Base-by-base conservation (phyloP, 2,113 vertebrate genomes). In the Murina feae region DNA sequence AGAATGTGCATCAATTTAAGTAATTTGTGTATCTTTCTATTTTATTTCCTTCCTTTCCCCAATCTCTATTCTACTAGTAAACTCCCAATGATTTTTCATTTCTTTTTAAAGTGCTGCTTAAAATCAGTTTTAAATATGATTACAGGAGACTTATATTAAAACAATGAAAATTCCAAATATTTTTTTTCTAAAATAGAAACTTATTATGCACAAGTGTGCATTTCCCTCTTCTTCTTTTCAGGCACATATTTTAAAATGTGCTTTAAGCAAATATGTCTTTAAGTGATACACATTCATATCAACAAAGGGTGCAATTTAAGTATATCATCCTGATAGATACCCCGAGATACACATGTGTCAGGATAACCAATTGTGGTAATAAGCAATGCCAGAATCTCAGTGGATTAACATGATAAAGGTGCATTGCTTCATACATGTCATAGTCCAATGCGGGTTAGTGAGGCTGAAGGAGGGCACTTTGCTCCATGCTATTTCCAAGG, bases 41-140 rank as follows among this genome's bases (percentile, higher is more conserved):
- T 94, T 96, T 10, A 30, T 91, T 60, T 78, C 23, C 47, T 60
- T 90, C 23, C 60, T 74, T 87, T 93, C 32, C 25, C 35, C 60
- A 81, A 69, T 37, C 14, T 39, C 23, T 13, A n/a, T 51, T 51
- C 80, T 44, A 44, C 44, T 44, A 44, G 44, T 44, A 53, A 63
- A 8, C 37, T 65, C 13, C 60, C 42, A 75, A 4, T 84, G n/a
- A 74, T 60, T 74, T 80, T 60, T 96, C 11, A 23, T n/a, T 90
- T 85, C 39, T 84, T 88, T 80, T 91, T 10, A 37, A 86, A 90
- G 49, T 58, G 11, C 35, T 78, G 6, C 75, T 71, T 86, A 89
- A 42, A 92, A 95, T 92, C 25, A 83, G 13, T 74, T 93, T 83
- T 95, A 84, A 84, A 93, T 35, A 87, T 23, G 37, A 53, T 80